Base-by-base conservation (phyloP, 2,113 vertebrate genomes). In the Acinonyx jubatus region DNA sequence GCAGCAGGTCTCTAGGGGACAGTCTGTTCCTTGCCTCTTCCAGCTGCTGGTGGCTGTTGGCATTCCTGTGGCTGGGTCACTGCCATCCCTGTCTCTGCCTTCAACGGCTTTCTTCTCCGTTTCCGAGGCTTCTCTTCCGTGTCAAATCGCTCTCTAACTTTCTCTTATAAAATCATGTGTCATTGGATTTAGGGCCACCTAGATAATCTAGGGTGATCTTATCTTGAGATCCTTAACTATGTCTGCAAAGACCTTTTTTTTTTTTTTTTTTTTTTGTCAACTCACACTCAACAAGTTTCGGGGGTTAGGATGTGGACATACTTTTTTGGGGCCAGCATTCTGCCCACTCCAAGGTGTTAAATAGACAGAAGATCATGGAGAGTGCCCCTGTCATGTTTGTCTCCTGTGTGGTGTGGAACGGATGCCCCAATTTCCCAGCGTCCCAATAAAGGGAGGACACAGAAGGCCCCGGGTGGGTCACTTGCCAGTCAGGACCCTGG, bases 401-500 rank as follows among this genome's bases (percentile, higher is more conserved):
- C 7, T 94, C 55, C 76, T 82, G 4, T 48, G 13, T 69, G 57
- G 12, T 52, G n/a, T 27, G 29, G 13, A 9, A 88, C 45, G 65
- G 27, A 52, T 29, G 29, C 23, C 27, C 36, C 7, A 33, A 4
- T 41, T 29, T 69, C 31, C n/a, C 81, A 96, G 89, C 1, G 3
- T 33, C 50, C 55, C 21, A 3, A 57, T 29, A 63, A 55, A 18
- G 36, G 57, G 33, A 82, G n/a, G 31, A 36, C 5, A 65, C 94
- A 81, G 82, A 91, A 81, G n/a, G 79, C 14, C 36, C 36, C 33
- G 21, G 3, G 9, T n/a, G 10, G n/a, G 83, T 7, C 57, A 15
- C 19, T 84, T 90, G 57, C 31, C 31, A 41, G 68, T 98, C 97
- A 98, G 97, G 92, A 97, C 97, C 87, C 88, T 95, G 97, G 97